phyloP scores from a whole-genome alignment of 1,140 invertebrate genomes.

The Drosophila neocordata region DNA sequence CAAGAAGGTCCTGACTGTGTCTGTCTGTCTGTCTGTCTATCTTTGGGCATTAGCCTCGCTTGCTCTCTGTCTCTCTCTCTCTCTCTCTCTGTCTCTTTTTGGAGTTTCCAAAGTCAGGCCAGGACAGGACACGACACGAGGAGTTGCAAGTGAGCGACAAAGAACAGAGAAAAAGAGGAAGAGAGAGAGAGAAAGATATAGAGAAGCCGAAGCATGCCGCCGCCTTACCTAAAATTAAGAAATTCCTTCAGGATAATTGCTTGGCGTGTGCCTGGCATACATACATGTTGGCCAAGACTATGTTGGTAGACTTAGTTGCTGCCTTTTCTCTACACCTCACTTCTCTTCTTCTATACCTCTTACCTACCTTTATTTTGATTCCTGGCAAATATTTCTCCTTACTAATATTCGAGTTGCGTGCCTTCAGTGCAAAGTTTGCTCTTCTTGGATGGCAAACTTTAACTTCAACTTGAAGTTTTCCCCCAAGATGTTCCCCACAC shows the following conservation, averaged over 20 bases:
- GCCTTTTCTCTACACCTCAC: not conserved
- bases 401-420: slow-evolving; percentile 67
- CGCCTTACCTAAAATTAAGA: slow-evolving; percentile 54
- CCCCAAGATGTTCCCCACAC: slow-evolving; percentile 8
- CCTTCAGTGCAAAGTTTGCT: slow-evolving; percentile 32
- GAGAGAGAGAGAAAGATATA: not conserved
- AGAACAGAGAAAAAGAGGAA: not conserved
- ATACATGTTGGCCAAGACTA: slow-evolving; percentile 17
- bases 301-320: not conserved
- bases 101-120: slow-evolving; percentile 20
- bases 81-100: slow-evolving; percentile 16
- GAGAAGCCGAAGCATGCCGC: not conserved
- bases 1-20: slow-evolving; percentile 23
- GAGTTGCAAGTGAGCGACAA: too few relatives aligned
- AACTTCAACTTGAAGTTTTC: slow-evolving; percentile 43
- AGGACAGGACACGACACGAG: too few relatives aligned
- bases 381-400: slow-evolving; percentile 66
- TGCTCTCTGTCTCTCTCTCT: slow-evolving; percentile 22
- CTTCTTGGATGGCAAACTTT: slow-evolving; percentile 25
- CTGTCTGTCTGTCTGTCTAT: slow-evolving; percentile 9
- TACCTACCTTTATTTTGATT: slow-evolving; percentile 40
- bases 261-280: slow-evolving; percentile 51
- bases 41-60: not conserved
- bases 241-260: slow-evolving; percentile 71
- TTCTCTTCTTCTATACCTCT: not conserved